These are phyloP conservation scores for Scaptomyza polygonia DNA, from an alignment of 2,888 invertebrate genomes.

Conservation along the genomic window DNA sequence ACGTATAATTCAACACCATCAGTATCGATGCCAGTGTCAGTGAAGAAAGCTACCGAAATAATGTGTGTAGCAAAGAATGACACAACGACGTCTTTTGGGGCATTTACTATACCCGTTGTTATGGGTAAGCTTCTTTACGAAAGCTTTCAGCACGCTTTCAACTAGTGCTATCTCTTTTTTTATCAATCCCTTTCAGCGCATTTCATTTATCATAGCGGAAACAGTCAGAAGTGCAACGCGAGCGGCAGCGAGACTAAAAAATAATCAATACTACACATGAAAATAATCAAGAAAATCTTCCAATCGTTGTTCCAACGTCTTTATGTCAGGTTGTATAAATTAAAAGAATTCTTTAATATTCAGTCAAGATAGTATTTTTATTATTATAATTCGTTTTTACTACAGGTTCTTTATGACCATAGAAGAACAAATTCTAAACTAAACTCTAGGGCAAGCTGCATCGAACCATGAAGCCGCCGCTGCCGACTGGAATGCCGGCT, in stretches of 20 bases:
- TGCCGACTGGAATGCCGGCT: too few species aligned
- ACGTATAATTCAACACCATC: constrained; percentile 39
- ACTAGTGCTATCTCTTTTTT: constrained; percentile 15
- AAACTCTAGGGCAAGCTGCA: too few species aligned
- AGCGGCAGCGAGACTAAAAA: constrained; percentile 60
- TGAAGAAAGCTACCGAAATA: constrained; percentile 42
- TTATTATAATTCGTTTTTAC: too few species aligned
- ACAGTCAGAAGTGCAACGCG: constrained; percentile 59
- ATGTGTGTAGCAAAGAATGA: constrained; percentile 14
- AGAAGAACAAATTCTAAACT: too few species aligned
- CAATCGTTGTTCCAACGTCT: neutral
- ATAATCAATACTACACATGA: constrained; percentile 48
- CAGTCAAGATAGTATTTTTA: too few species aligned
- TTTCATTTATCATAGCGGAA: constrained; percentile 66
- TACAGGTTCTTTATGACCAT: too few species aligned
- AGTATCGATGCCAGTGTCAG: constrained; percentile 24
- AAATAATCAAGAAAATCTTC: constrained; percentile 2
- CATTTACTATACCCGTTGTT: constrained; percentile 60
- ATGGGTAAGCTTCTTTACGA: constrained; percentile 46
- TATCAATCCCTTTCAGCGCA: constrained; percentile 47
- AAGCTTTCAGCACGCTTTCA: neutral
- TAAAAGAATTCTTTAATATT: too few species aligned
- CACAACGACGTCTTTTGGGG: constrained; percentile 44
- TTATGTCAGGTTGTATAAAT: neutral
- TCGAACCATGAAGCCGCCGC: too few species aligned